phyloP scores from a whole-genome alignment of 2,888 invertebrate species.

The Pomacea canaliculata region DNA sequence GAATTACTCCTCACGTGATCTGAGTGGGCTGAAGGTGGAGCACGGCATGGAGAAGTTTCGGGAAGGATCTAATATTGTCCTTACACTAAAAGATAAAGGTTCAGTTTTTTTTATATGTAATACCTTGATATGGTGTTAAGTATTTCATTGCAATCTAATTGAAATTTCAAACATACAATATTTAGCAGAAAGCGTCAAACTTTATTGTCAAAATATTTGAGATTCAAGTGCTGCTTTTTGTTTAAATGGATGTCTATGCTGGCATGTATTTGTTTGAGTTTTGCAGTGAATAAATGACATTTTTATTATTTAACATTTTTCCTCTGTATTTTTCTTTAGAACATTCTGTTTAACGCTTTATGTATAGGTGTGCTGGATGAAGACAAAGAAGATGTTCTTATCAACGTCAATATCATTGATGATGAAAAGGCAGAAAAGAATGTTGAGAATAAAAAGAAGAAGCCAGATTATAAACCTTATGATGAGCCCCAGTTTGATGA shows the following conservation, averaged over 20 bases:
- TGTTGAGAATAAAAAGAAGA: conserved; percentile 85
- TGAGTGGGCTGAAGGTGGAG: conserved; percentile 87
- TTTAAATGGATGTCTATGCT: no score
- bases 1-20: conserved; percentile 80
- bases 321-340: no score
- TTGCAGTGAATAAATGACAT: conserved; percentile 66
- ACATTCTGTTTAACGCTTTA: no score
- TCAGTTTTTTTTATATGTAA: conserved; percentile 80
- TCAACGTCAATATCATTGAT: conserved; percentile 75
- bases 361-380: conserved; percentile 81
- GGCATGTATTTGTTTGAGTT: conserved; percentile 44
- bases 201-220: no score
- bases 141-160: no score
- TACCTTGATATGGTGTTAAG: conserved; percentile 78
- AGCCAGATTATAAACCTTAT: conserved; percentile 80
- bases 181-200: no score
- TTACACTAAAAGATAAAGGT: conserved; percentile 94
- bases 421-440: conserved; percentile 75
- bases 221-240: no score
- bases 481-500: conserved; percentile 81
- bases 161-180: no score
- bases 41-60: conserved; percentile 80
- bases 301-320: no score
- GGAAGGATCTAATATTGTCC: conserved; percentile 87
- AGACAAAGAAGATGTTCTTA: conserved; percentile 82